phyloP scores from a whole-genome alignment of 2,797 vertebrate species.

The Cottoperca gobio region DNA sequence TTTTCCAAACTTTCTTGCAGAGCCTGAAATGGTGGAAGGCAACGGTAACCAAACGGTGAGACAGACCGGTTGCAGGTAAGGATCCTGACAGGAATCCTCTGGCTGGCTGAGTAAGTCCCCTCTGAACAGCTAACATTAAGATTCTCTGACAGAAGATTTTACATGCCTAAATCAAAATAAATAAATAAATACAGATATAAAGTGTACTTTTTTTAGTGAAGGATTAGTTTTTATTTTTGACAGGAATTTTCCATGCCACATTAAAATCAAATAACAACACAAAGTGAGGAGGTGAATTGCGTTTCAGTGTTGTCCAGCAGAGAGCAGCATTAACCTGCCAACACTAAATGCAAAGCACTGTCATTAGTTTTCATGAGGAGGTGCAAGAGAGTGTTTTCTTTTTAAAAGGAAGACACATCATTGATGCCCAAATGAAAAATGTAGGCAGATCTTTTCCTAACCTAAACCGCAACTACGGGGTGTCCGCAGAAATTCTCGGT shows the following conservation, averaged over 20 bases:
- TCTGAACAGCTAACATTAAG: conserved; percentile 5
- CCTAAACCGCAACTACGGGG: too few relatives aligned
- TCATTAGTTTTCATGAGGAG: background rate
- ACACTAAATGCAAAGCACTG: background rate
- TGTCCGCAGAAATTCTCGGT: too few relatives aligned
- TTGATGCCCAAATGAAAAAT: background rate
- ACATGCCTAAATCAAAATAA: background rate
- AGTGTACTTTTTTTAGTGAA: background rate
- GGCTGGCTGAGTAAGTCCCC: background rate
- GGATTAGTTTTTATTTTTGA: background rate
- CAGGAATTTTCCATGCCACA: background rate
- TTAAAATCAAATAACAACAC: conserved; percentile 4
- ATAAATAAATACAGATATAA: background rate
- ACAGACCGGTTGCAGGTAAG: background rate
- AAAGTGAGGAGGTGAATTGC: background rate
- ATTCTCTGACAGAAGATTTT: background rate
- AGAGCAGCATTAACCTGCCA: conserved; percentile 10
- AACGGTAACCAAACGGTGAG: conserved; percentile 8
- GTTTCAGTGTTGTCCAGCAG: conserved; percentile 6
- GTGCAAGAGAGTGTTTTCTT: background rate
- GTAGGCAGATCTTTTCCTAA: background rate
- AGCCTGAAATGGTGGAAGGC: conserved; percentile 6
- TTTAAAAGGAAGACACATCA: background rate
- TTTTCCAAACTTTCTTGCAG: conserved; percentile 35
- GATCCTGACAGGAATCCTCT: conserved; percentile 14